These are phyloP conservation scores for Astropecten irregularis DNA, from an alignment of 53 echinoderm and acorn worm genomes.

Conservation along the genomic window DNA sequence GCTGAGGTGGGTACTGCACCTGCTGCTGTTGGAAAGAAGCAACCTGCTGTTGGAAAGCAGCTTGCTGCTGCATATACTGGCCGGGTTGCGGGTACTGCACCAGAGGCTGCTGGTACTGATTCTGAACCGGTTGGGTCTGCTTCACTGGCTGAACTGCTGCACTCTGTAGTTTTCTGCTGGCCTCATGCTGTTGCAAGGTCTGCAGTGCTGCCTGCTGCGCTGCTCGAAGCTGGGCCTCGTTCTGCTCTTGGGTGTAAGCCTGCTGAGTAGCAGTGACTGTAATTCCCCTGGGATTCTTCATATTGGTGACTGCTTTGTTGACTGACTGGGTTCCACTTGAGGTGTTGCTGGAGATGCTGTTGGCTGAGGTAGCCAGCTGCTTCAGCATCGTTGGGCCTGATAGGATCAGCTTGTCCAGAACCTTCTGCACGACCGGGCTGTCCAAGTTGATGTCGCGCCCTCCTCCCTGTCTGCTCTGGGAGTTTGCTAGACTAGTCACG, in stretches of 20 bases:
- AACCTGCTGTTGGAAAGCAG: background rate
- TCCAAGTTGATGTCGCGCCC: slow-evolving; percentile 74
- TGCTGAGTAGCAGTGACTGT: no score
- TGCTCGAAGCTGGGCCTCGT: background rate
- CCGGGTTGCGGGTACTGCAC: background rate
- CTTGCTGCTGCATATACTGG: slow-evolving; percentile 5
- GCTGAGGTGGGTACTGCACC: background rate
- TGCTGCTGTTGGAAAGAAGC: background rate
- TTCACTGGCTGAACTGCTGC: no score
- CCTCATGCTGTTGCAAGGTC: slow-evolving; percentile 59
- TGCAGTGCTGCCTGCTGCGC: slow-evolving; percentile 38
- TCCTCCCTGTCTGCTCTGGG: background rate
- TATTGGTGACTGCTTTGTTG: background rate
- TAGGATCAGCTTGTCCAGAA: slow-evolving; percentile 90
- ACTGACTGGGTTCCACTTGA: slow-evolving; percentile 22
- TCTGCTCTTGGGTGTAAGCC: background rate
- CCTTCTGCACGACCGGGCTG: slow-evolving; percentile 95
- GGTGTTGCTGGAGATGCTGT: slow-evolving; percentile 24
- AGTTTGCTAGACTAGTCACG: background rate
- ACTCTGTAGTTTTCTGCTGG: no score
- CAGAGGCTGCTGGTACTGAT: slow-evolving; percentile 7
- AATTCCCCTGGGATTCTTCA: background rate
- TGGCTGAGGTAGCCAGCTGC: slow-evolving; percentile 22
- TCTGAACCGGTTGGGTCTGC: background rate
- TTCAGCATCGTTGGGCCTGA: slow-evolving; percentile 87